Evolutionary conservation across 2,113 vertebrate species (phyloP).

Genomic region (Sphaerodactylus townsendi): DNA sequence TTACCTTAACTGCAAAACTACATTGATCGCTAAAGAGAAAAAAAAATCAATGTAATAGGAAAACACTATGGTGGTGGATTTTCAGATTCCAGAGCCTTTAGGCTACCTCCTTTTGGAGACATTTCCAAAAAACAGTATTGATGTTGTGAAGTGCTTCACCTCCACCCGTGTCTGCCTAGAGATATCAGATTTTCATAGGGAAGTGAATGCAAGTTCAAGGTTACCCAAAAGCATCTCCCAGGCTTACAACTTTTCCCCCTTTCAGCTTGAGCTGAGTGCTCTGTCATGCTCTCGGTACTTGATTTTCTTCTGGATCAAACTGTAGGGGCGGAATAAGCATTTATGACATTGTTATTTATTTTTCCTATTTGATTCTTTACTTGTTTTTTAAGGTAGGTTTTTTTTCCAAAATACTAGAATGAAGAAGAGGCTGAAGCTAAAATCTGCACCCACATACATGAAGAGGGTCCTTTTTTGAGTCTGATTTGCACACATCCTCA

Average conservation of each 20-base stretch:
- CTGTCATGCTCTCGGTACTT: constrained; percentile 43
- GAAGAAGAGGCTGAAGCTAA: not conserved
- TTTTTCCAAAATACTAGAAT: not conserved
- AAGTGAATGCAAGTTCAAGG: constrained; percentile 70
- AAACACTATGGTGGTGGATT: constrained; percentile 36
- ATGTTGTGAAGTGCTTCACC: constrained; percentile 66
- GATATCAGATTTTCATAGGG: constrained; percentile 68
- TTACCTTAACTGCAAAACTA: not conserved
- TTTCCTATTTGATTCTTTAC: constrained; percentile 32
- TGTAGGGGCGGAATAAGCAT: constrained; percentile 61
- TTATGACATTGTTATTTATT: constrained; percentile 52
- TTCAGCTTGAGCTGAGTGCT: constrained; percentile 60
- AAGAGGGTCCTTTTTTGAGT: not conserved
- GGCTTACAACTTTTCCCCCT: constrained; percentile 60
- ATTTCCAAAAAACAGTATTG: constrained; percentile 70
- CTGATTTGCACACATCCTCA: not conserved
- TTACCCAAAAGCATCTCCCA: constrained; percentile 59
- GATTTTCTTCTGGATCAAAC: constrained; percentile 50
- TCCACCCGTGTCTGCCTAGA: constrained; percentile 63
- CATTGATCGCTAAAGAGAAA: not conserved
- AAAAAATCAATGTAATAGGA: constrained; percentile 19
- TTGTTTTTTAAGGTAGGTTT: not conserved
- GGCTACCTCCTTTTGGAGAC: constrained; percentile 58
- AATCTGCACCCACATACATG: constrained; percentile 1
- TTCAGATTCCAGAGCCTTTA: constrained; percentile 67